Percentiles rank a stretch among this genome's conserved stretches.
phyloP scores from a whole-genome alignment of 2,797 vertebrate species.

The Calcarius lapponicus region DNA sequence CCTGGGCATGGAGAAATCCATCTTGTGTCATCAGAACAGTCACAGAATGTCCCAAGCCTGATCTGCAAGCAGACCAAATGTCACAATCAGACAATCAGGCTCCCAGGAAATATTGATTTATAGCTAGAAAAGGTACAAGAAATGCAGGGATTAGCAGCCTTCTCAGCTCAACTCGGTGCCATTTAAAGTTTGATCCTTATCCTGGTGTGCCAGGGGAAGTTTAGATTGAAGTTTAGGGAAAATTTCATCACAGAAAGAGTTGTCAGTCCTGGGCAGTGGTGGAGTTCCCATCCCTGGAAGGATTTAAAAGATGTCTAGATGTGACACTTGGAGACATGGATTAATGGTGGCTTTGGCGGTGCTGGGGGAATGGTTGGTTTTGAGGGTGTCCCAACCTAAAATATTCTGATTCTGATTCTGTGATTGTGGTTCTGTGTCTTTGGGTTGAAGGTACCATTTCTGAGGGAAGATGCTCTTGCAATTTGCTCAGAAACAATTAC shows the following conservation, averaged over 20 bases:
- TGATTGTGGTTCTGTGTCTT: not conserved
- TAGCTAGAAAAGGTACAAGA: not conserved
- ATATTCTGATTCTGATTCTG: not conserved
- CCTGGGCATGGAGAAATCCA: not conserved
- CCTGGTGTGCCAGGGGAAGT: not conserved
- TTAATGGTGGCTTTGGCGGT: not conserved
- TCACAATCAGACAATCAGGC: not conserved
- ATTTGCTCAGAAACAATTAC: not conserved
- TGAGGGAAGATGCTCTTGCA: not conserved
- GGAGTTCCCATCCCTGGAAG: not conserved
- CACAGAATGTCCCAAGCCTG: not conserved
- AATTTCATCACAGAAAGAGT: not conserved
- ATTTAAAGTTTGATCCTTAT: not conserved
- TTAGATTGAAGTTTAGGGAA: not conserved
- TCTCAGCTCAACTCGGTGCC: not conserved
- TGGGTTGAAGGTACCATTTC: not conserved
- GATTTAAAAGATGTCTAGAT: fast-evolving
- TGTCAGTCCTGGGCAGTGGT: not conserved
- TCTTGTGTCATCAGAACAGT: not conserved
- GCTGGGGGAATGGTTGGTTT: not conserved
- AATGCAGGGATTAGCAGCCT: not conserved
- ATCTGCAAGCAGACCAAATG: not conserved
- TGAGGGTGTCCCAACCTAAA: not conserved
- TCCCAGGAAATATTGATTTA: not conserved
- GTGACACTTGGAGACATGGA: not conserved